phyloP scores from a whole-genome alignment of 2,888 invertebrate genomes.

The Cephus pygmeus region DNA sequence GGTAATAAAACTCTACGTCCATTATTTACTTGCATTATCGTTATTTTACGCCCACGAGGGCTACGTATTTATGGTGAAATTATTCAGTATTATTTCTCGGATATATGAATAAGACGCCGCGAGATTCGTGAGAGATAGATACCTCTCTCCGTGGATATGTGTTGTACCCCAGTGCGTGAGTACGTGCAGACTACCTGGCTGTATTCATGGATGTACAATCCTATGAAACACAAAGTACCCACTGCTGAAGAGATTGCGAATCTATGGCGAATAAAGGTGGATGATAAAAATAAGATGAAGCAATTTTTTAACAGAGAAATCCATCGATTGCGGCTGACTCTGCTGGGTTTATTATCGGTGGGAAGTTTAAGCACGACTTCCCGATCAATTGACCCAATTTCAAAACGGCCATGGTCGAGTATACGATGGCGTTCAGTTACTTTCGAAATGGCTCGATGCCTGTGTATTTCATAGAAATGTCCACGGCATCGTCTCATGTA shows the following conservation, averaged over 20 bases:
- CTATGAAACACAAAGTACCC: background rate
- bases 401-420: background rate
- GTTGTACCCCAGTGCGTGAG: background rate
- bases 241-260: background rate
- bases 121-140: constrained; percentile 49
- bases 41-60: constrained; percentile 63
- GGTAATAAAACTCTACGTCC: constrained; percentile 63
- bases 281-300: background rate
- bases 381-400: background rate
- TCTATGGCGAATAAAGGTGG: background rate
- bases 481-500: background rate
- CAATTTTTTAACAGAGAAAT: background rate
- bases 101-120: constrained; percentile 59
- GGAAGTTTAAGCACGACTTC: background rate
- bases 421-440: background rate
- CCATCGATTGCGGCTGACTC: background rate
- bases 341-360: background rate
- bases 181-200: background rate
- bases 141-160: background rate
- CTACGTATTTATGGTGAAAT: constrained; percentile 63
- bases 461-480: background rate
- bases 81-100: constrained; percentile 63
- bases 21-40: constrained; percentile 65
- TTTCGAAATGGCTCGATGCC: background rate
- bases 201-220: background rate